A percentile compares a stretch with the other conserved stretches of the same genome.
phyloP scores from a whole-genome alignment of 1,140 invertebrate genomes.

The Halyomorpha halys region DNA sequence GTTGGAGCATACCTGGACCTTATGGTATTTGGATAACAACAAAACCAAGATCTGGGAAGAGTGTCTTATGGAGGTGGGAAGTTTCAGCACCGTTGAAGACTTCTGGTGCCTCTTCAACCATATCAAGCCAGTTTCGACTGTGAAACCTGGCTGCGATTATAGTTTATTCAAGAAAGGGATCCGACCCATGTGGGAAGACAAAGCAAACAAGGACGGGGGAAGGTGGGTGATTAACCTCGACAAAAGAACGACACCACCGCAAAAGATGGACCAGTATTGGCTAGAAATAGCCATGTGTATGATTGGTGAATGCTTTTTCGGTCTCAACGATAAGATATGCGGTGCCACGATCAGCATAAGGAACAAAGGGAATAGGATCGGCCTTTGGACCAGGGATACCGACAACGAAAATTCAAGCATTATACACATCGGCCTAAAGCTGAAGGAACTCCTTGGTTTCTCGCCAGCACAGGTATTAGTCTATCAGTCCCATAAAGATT shows the following conservation, averaged over 20 bases:
- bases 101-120: constrained; percentile 97
- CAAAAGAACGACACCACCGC: constrained; percentile 49
- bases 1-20: constrained; percentile 87
- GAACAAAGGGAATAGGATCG: constrained; percentile 82
- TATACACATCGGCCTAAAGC: constrained; percentile 21
- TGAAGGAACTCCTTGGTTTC: constrained; percentile 22
- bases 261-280: constrained; percentile 88
- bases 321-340: constrained; percentile 81
- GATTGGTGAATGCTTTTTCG: constrained; percentile 91
- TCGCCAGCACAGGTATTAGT: constrained; percentile 18
- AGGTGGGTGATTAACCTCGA: constrained; percentile 87
- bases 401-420: constrained; percentile 18
- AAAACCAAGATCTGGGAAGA: constrained; percentile 83
- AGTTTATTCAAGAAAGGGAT: constrained; percentile 92
- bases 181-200: constrained; percentile 96
- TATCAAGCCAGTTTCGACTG: constrained; percentile 80
- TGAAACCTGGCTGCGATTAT: constrained; percentile 84
- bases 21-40: constrained; percentile 95
- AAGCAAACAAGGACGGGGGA: constrained; percentile 77
- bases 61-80: constrained; percentile 81
- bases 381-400: constrained; percentile 64
- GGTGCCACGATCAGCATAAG: constrained; percentile 91
- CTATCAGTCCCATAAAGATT: constrained; percentile 18
- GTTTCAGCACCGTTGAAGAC: constrained; percentile 93
- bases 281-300: constrained; percentile 83